phyloP scores from a whole-genome alignment of 1,140 invertebrate genomes.

The Meteorus sp. region DNA sequence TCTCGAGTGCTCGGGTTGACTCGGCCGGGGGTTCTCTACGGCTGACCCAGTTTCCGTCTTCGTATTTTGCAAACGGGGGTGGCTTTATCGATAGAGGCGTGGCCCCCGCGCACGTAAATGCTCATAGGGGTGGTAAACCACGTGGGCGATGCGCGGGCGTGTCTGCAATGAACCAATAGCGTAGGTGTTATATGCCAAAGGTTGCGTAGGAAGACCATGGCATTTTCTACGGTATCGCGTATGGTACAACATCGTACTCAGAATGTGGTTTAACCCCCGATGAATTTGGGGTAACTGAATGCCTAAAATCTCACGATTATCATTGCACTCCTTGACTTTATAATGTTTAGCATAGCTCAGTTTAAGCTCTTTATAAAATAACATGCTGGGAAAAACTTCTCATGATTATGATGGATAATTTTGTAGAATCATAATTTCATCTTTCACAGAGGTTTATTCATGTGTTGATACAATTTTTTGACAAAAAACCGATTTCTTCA shows the following conservation, averaged over 20 bases:
- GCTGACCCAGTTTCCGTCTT: conserved; percentile 52
- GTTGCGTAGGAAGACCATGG: not conserved
- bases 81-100: conserved; percentile 42
- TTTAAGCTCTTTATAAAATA: too few relatives aligned
- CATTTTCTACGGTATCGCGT: conserved; percentile 16
- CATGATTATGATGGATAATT: too few relatives aligned
- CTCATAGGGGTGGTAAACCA: conserved; percentile 15
- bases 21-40: conserved; percentile 39
- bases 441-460: too few relatives aligned
- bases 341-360: too few relatives aligned
- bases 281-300: conserved; percentile 24
- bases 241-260: not conserved
- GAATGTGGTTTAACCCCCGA: conserved; percentile 20
- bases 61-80: conserved; percentile 33
- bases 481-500: too few relatives aligned
- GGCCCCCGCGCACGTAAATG: conserved; percentile 19
- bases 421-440: not conserved
- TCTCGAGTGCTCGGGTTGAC: conserved; percentile 42
- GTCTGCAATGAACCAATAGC: conserved; percentile 31
- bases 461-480: too few relatives aligned
- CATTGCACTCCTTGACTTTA: conserved; percentile 3
- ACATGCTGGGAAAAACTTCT: too few relatives aligned
- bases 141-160: conserved; percentile 38
- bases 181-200: not conserved
- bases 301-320: conserved; percentile 22